phyloP scores from a whole-genome alignment of 2,888 invertebrate genomes.

The Nomada goodeniana region DNA sequence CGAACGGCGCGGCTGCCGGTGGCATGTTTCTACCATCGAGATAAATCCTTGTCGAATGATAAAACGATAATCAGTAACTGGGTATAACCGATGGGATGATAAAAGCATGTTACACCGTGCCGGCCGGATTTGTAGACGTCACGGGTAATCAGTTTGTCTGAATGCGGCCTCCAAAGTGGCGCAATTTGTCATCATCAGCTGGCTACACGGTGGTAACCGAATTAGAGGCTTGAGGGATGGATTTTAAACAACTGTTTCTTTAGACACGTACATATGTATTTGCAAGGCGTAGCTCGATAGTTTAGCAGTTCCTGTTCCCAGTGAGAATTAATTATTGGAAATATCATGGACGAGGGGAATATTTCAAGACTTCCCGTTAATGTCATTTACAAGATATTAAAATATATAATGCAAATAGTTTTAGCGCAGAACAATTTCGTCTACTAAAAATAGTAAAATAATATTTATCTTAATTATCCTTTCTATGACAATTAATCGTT shows the following conservation, averaged over 20 bases:
- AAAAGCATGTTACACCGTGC: slow-evolving; percentile 46
- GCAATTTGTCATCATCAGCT: slow-evolving; percentile 36
- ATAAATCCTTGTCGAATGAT: slow-evolving; percentile 69
- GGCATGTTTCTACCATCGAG: slow-evolving; percentile 69
- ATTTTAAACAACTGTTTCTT: slow-evolving; percentile 13
- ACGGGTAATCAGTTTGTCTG: slow-evolving; percentile 56
- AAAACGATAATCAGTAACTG: slow-evolving; percentile 69
- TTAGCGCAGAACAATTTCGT: too few species aligned
- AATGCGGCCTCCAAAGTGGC: slow-evolving; percentile 22
- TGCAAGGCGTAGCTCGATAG: not conserved
- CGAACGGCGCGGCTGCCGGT: slow-evolving; percentile 44
- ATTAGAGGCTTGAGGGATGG: slow-evolving; percentile 13
- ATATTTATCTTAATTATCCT: too few species aligned
- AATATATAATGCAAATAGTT: too few species aligned
- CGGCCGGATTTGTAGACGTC: slow-evolving; percentile 55
- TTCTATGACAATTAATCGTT: too few species aligned
- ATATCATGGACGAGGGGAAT: too few species aligned
- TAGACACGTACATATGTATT: not conserved
- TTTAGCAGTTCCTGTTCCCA: too few species aligned
- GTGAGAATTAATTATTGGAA: too few species aligned
- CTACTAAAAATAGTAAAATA: too few species aligned
- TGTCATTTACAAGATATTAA: too few species aligned
- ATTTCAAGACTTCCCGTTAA: too few species aligned
- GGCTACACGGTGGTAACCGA: slow-evolving; percentile 10
- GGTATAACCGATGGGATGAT: slow-evolving; percentile 56